These are phyloP conservation scores for Pilophorus perplexus DNA, from an alignment of 2,888 invertebrate genomes.

Conservation along the genomic window DNA sequence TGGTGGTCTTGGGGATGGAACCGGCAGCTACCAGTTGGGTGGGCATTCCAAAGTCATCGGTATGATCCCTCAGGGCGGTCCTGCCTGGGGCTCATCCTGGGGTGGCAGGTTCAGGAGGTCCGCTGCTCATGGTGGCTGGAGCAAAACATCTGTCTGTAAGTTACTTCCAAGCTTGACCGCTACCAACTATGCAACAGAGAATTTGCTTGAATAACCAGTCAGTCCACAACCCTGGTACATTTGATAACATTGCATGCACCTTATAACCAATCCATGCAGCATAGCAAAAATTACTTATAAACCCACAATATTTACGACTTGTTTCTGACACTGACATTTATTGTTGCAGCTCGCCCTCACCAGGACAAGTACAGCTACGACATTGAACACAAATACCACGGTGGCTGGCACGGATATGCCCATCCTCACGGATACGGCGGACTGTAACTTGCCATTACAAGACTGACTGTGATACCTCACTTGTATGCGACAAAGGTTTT, in stretches of 20 bases:
- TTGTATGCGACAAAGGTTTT: no score
- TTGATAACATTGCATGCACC: no score
- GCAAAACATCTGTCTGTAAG: conserved; percentile 17
- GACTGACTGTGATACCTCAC: background rate
- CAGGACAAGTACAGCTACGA: conserved; percentile 40
- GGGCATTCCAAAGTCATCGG: conserved; percentile 39
- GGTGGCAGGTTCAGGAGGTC: conserved; percentile 8
- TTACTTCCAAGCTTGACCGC: background rate
- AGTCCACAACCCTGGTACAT: no score
- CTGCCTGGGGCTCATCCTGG: background rate
- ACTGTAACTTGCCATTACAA: conserved; percentile 20
- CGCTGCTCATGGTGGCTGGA: conserved; percentile 12
- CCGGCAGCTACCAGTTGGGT: conserved; percentile 42
- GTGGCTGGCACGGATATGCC: conserved; percentile 43
- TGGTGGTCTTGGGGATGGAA: conserved; percentile 46
- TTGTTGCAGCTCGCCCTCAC: conserved; percentile 37
- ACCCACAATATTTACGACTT: no score
- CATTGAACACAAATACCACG: conserved; percentile 43
- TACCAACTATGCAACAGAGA: no score
- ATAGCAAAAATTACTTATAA: no score
- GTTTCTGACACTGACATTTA: no score
- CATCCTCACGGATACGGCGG: conserved; percentile 45
- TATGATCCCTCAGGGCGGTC: conserved; percentile 41
- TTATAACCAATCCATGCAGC: no score
- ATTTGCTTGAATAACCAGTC: no score